Evolutionary conservation across 2,797 vertebrate species (phyloP), one percentile per base, ranked within the genome.

Genomic region (Alfaro cultratus): DNA sequence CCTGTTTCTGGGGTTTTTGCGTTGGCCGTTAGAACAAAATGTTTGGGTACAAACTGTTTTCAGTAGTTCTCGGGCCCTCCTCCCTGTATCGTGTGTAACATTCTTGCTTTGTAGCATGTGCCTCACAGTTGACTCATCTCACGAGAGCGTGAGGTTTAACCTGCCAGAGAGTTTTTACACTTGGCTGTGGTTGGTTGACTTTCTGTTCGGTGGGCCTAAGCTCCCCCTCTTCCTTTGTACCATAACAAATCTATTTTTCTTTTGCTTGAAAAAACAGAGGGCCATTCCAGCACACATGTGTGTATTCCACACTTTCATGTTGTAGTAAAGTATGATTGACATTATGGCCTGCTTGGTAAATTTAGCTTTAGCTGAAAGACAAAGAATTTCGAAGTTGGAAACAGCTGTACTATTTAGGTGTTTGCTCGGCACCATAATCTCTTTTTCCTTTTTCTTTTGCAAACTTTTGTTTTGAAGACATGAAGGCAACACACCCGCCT

Each of bases 61-160:
- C 79, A 86, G 51, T 80, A 74, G 53, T 15, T 0, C 10, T 71
- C 72, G 71, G 74, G 81, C 83, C 80, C 78, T 51, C 77, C 79
- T 85, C 75, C 83, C 18, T 76, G 75, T 73, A 26, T 76, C 74
- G 78, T 86, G 83, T 87, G 86, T 90, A 90, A 94, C 92, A 92
- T 92, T 94, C 89, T 85, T 86, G 55, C 83, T 86, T 83, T 87
- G 79, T 86, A 64, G 90, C 83, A 92, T 93, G 87, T 83, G 88
- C 84, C 84, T 93, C 86, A 88, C 77, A 88, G 89, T 93, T 96
- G 95, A 95, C 91, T 95, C 94, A 95, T 95, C 93, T 78, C 91
- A 92, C 74, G 64, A 39, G 72, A 82, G 88, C 94, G 93, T 91
- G 93, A 95, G 90, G 75, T 94, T 89, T 92, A 95, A 91, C 88